Percentiles rank a stretch among this genome's conserved stretches.
These are phyloP conservation scores for Chloroclysta siterata DNA, from an alignment of 2,888 invertebrate genomes.

Conservation along the genomic window DNA sequence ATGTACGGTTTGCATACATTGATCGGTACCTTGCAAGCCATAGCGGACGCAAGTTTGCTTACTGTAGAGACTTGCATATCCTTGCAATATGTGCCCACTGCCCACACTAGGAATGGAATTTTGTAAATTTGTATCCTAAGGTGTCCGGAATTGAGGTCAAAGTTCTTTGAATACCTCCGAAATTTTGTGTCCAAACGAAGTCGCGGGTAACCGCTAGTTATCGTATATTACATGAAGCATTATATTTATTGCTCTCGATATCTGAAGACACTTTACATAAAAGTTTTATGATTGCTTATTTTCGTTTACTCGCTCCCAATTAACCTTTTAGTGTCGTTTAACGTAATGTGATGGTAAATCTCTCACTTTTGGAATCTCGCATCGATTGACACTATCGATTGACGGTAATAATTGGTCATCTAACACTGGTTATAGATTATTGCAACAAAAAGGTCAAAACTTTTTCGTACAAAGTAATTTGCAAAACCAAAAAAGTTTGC, in stretches of 20 bases:
- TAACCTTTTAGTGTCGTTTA: constrained; percentile 71
- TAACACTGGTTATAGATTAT: no score
- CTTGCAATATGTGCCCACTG: no score
- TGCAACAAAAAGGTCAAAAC: no score
- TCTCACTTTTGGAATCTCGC: constrained; percentile 54
- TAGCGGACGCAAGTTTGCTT: no score
- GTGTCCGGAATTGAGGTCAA: not conserved
- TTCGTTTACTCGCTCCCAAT: constrained; percentile 67
- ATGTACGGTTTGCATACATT: no score
- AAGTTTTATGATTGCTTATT: constrained; percentile 68
- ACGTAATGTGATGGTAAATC: constrained; percentile 70
- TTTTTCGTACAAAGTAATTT: no score
- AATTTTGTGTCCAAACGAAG: no score
- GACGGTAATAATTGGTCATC: not conserved
- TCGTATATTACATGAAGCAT: constrained; percentile 33
- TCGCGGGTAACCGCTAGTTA: not conserved
- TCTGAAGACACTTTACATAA: constrained; percentile 58
- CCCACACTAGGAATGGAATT: no score
- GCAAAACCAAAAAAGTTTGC: no score
- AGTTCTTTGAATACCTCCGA: not conserved
- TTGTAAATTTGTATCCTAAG: no score
- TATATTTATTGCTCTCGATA: constrained; percentile 47
- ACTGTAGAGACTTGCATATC: no score
- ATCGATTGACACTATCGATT: constrained; percentile 49
- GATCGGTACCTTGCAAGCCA: no score